phyloP scores from a whole-genome alignment of 2,888 invertebrate genomes.

The Hermodice carunculata region DNA sequence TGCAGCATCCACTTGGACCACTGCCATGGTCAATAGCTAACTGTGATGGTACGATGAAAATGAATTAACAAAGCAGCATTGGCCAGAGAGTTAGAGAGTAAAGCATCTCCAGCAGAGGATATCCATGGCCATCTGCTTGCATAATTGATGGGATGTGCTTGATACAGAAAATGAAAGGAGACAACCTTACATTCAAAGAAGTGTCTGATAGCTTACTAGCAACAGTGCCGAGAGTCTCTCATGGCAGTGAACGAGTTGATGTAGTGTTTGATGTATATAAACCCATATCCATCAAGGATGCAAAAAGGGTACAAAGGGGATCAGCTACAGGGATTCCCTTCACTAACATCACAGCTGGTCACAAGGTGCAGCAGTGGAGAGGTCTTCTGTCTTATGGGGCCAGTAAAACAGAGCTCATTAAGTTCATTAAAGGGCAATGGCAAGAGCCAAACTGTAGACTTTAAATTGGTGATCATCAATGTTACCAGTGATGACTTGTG shows the following conservation, averaged over 20 bases:
- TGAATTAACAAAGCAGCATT: constrained; percentile 30
- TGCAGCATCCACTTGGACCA: constrained; percentile 15
- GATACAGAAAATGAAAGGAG: constrained; percentile 29
- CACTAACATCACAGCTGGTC: constrained; percentile 26
- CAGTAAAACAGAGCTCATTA: constrained; percentile 23
- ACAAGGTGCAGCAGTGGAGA: constrained; percentile 30
- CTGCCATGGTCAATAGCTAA: constrained; percentile 31
- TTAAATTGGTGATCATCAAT: constrained; percentile 26
- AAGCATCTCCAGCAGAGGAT: constrained; percentile 22
- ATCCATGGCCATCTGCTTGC: background rate
- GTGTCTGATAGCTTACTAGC: constrained; percentile 21
- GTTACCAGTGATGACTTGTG: constrained; percentile 33
- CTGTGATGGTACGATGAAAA: constrained; percentile 23
- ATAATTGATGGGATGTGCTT: constrained; percentile 27
- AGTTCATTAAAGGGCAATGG: constrained; percentile 28
- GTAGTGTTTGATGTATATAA: constrained; percentile 34
- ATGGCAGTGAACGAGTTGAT: constrained; percentile 18
- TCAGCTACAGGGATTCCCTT: constrained; percentile 11
- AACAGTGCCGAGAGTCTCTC: constrained; percentile 4
- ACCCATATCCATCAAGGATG: constrained; percentile 31
- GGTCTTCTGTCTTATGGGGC: background rate
- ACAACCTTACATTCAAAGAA: constrained; percentile 25
- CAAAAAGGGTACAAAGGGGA: constrained; percentile 24
- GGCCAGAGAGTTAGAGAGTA: constrained; percentile 17
- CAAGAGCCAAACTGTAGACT: constrained; percentile 6